These are phyloP conservation scores for Chymomyza amoena DNA, from an alignment of 2,888 invertebrate species.

Conservation along the genomic window DNA sequence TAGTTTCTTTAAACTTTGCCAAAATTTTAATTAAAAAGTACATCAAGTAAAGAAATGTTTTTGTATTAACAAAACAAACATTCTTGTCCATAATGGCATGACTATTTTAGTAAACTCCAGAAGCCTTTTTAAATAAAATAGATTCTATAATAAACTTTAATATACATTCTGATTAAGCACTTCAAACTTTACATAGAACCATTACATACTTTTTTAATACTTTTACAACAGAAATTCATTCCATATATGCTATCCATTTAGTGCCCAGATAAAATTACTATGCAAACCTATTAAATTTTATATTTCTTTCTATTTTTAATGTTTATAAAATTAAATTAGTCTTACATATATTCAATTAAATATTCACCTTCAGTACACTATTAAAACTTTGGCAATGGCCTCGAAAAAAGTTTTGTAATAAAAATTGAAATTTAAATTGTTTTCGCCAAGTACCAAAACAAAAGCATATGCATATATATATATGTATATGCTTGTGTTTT, in stretches of 20 bases:
- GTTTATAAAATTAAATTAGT: not conserved
- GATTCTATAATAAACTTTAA: no score
- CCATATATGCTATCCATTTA: not conserved
- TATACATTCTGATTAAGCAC: no score
- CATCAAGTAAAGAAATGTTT: not conserved
- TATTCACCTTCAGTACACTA: conserved; percentile 20
- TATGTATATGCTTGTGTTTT: not conserved
- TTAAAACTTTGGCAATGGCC: conserved; percentile 37
- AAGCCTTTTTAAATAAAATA: no score
- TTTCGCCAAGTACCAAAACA: conserved; percentile 26
- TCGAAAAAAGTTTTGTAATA: conserved; percentile 33
- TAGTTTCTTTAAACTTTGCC: not conserved
- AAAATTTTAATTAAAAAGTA: not conserved
- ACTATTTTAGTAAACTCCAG: no score
- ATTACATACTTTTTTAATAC: no score
- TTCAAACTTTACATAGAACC: no score
- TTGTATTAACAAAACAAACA: not conserved
- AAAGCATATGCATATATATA: not conserved
- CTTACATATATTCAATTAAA: conserved; percentile 30
- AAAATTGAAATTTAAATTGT: conserved; percentile 42
- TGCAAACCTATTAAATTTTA: not conserved
- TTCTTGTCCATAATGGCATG: not conserved
- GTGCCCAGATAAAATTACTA: not conserved
- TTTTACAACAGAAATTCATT: not conserved
- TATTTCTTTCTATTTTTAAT: not conserved